phyloP scores from a whole-genome alignment of 2,888 invertebrate species.

The Tenthredo scrophulariae region DNA sequence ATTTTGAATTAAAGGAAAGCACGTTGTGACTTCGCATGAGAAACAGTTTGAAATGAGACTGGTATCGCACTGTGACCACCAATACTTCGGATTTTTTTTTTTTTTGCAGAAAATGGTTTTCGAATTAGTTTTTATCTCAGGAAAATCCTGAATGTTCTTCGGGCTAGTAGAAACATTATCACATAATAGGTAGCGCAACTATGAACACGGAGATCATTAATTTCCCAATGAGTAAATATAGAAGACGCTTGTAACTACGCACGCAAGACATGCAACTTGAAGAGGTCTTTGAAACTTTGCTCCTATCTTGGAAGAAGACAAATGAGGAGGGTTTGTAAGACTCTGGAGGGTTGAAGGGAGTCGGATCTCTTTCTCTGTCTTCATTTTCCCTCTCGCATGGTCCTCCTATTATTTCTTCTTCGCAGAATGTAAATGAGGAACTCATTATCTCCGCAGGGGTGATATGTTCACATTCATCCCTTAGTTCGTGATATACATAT shows the following conservation, averaged over 20 bases:
- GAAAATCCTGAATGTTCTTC: background rate
- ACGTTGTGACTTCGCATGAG: constrained; percentile 6
- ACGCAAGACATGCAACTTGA: constrained; percentile 68
- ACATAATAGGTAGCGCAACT: constrained; percentile 11
- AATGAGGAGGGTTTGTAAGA: constrained; percentile 66
- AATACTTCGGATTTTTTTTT: background rate
- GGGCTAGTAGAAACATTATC: background rate
- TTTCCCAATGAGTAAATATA: constrained; percentile 70
- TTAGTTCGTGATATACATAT: background rate
- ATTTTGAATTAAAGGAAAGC: background rate
- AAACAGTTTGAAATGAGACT: background rate
- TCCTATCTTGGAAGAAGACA: constrained; percentile 74
- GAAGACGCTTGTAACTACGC: constrained; percentile 61
- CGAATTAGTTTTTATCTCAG: background rate
- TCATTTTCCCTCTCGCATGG: constrained; percentile 54
- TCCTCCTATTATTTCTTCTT: constrained; percentile 59
- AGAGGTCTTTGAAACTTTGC: constrained; percentile 72
- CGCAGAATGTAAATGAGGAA: constrained; percentile 70
- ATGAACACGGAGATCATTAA: constrained; percentile 63
- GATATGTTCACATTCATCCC: constrained; percentile 9
- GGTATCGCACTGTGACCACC: background rate
- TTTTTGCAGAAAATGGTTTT: background rate
- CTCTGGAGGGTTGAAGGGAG: constrained; percentile 60
- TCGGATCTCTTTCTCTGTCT: constrained; percentile 38
- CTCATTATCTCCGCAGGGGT: constrained; percentile 59